Percentiles rank a stretch among this genome's conserved stretches.
phyloP scores from a whole-genome alignment of 2,888 invertebrate species.

The Polyommatus iphigenia region DNA sequence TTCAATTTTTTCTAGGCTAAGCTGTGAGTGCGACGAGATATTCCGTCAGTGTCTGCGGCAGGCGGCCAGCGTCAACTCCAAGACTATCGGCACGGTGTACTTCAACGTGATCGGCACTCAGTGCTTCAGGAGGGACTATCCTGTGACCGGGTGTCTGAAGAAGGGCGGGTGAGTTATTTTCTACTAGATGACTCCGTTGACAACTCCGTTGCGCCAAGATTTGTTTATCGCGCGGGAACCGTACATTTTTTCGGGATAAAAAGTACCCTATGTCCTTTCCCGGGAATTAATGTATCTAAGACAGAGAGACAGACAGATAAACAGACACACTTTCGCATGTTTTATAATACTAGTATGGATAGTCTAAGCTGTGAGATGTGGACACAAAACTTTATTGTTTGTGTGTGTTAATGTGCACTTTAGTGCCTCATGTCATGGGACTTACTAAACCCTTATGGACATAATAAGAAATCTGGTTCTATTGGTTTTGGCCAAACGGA shows the following conservation, averaged over 20 bases:
- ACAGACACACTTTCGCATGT: too few relatives aligned
- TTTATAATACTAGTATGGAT: too few relatives aligned
- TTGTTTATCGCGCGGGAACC: too few relatives aligned
- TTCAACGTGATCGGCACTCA: conserved; percentile 79
- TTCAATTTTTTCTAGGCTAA: conserved; percentile 58
- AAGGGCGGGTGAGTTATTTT: conserved; percentile 73
- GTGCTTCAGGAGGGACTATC: conserved; percentile 82
- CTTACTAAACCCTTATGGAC: too few relatives aligned
- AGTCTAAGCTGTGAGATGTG: neutral
- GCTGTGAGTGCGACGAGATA: conserved; percentile 77
- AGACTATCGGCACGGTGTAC: conserved; percentile 74
- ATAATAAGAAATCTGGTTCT: too few relatives aligned
- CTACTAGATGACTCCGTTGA: too few relatives aligned
- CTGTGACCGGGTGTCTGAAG: conserved; percentile 71
- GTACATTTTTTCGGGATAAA: too few relatives aligned
- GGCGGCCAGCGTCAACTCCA: conserved; percentile 56
- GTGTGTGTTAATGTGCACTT: neutral
- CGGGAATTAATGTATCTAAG: too few relatives aligned
- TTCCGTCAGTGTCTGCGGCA: conserved; percentile 73
- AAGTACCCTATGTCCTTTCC: too few relatives aligned
- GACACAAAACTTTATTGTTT: neutral
- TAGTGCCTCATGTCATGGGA: neutral
- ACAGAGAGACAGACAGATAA: too few relatives aligned
- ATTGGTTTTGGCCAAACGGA: too few relatives aligned
- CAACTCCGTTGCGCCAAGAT: too few relatives aligned